These are phyloP conservation scores for Mus spretus DNA, from an alignment of 2,797 vertebrate species.

Conservation along the genomic window DNA sequence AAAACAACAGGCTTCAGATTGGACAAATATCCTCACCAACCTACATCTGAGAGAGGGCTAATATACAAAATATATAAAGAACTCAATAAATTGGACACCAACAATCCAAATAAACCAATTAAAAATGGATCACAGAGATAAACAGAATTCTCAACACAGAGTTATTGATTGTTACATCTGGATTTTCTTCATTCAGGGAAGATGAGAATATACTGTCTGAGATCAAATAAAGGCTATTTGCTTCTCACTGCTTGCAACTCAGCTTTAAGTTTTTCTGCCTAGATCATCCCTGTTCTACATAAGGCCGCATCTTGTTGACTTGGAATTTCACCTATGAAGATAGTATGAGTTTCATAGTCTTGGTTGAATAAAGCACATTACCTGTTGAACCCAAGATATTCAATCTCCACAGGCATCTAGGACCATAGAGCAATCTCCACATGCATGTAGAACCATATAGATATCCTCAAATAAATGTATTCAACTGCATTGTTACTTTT, in stretches of 20 bases:
- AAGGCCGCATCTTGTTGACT: background rate
- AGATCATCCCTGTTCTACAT: background rate
- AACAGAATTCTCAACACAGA: background rate
- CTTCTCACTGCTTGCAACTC: background rate
- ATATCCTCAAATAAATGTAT: background rate
- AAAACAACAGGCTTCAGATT: background rate
- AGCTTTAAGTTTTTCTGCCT: rapidly evolving
- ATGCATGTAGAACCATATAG: rapidly evolving
- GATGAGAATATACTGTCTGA: background rate
- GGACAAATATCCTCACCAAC: too few relatives aligned
- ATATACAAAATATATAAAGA: too few relatives aligned
- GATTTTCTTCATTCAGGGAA: background rate
- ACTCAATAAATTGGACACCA: background rate
- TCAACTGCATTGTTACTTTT: background rate
- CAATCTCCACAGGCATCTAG: background rate
- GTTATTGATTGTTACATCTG: rapidly evolving
- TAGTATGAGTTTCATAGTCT: background rate
- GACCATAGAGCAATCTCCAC: background rate
- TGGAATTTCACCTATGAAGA: background rate
- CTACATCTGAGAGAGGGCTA: too few relatives aligned
- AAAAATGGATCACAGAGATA: background rate
- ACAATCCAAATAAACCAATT: background rate
- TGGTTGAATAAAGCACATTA: too few relatives aligned
- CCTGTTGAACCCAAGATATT: background rate
- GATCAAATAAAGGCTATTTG: too few relatives aligned